A percentile compares a stretch with the other conserved stretches of the same genome.
These are phyloP conservation scores for Yponomeuta malinellus DNA, from an alignment of 2,888 invertebrate genomes.

Conservation along the genomic window DNA sequence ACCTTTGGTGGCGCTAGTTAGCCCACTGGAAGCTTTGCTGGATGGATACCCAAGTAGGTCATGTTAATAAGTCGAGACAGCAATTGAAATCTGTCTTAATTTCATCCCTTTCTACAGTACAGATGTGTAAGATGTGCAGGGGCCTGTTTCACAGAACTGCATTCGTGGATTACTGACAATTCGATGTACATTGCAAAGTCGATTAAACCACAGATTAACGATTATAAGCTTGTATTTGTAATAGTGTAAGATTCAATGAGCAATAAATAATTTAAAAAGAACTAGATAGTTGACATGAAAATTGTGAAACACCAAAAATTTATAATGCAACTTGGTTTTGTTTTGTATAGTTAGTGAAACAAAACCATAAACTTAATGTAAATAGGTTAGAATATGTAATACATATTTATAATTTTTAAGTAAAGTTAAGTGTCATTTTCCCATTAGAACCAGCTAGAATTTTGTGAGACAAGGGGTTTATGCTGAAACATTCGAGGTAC, in stretches of 20 bases:
- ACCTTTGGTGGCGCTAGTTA: too few species aligned
- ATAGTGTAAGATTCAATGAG: conserved; percentile 3
- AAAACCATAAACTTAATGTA: conserved; percentile 33
- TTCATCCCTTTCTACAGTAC: not conserved
- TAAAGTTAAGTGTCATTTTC: conserved; percentile 29
- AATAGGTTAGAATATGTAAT: conserved; percentile 43
- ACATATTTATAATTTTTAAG: conserved; percentile 18
- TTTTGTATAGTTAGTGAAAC: not conserved
- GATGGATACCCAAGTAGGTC: too few species aligned
- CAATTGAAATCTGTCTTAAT: too few species aligned
- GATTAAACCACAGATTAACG: too few species aligned
- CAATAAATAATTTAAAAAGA: not conserved
- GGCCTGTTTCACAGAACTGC: too few species aligned
- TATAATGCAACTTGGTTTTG: not conserved
- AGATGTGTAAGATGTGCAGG: not conserved
- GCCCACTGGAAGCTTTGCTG: too few species aligned
- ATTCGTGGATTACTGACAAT: too few species aligned
- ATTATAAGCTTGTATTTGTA: not conserved
- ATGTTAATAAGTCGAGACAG: too few species aligned
- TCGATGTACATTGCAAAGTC: too few species aligned
- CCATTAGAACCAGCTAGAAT: conserved; percentile 53
- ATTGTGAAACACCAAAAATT: not conserved
- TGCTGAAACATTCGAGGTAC: not conserved
- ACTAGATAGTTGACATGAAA: not conserved
- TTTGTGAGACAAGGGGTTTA: conserved; percentile 21